These are phyloP conservation scores for Pemphredon lugubris DNA, from an alignment of 2,888 invertebrate species.

Conservation along the genomic window DNA sequence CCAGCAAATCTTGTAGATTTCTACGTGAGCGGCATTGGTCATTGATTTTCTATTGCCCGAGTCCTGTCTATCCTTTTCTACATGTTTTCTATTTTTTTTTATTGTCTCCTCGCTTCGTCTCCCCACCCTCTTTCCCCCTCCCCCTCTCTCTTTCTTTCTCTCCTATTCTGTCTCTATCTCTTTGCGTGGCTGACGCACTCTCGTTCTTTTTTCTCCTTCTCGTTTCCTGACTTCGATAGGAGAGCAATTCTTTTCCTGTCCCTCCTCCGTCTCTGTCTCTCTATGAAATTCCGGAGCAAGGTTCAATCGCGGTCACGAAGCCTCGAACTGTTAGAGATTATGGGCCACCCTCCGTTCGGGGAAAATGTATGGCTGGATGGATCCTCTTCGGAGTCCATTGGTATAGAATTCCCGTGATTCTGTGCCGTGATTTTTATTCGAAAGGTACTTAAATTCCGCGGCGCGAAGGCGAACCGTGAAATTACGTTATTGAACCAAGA, in stretches of 20 bases:
- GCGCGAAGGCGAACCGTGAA: too few relatives aligned
- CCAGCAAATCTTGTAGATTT: conserved; percentile 56
- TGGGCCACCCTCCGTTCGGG: neutral
- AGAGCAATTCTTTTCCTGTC: neutral
- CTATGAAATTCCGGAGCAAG: neutral
- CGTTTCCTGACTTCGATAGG: too few relatives aligned
- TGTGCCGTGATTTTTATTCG: too few relatives aligned
- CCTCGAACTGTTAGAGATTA: neutral
- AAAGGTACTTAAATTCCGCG: too few relatives aligned
- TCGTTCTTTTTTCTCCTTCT: neutral
- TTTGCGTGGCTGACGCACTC: too few relatives aligned
- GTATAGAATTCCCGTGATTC: too few relatives aligned
- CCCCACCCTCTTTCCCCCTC: neutral
- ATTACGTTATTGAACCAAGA: too few relatives aligned
- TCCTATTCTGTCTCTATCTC: too few relatives aligned
- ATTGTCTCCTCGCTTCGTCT: neutral
- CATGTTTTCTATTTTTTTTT: neutral
- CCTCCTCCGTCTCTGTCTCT: neutral
- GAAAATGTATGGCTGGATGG: too few relatives aligned
- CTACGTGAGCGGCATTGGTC: conserved; percentile 54
- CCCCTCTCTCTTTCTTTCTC: neutral
- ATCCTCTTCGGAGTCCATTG: too few relatives aligned
- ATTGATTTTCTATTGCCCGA: conserved; percentile 38
- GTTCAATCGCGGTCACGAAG: neutral
- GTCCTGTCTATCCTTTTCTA: neutral